These are phyloP conservation scores for Exephanes ischioxanthus DNA, from an alignment of 2,888 invertebrate genomes.

Conservation along the genomic window DNA sequence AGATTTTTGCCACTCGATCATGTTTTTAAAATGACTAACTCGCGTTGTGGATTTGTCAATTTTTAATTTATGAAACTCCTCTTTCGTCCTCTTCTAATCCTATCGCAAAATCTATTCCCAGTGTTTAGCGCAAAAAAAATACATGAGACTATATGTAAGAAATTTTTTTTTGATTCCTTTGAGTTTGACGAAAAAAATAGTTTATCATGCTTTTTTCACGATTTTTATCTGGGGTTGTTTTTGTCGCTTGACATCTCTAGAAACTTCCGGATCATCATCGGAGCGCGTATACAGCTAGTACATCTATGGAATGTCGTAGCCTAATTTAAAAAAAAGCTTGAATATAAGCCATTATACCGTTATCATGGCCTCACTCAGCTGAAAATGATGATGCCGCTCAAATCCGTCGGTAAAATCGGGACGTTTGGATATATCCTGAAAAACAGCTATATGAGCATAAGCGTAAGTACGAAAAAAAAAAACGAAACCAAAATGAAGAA, in stretches of 20 bases:
- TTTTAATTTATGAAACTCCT: background rate
- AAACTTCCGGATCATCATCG: background rate
- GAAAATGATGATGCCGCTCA: slow-evolving; percentile 9
- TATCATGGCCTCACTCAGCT: slow-evolving; percentile 19
- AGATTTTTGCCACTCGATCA: slow-evolving; percentile 2
- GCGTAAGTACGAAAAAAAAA: background rate
- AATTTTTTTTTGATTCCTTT: background rate
- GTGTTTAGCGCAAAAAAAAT: background rate
- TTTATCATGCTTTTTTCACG: no score
- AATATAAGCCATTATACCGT: slow-evolving; percentile 26
- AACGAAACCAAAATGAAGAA: background rate
- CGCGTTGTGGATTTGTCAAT: background rate
- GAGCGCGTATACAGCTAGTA: background rate
- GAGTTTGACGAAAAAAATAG: background rate
- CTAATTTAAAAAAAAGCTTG: slow-evolving; percentile 4
- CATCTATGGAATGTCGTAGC: background rate
- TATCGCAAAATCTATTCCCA: background rate
- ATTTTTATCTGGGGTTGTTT: background rate
- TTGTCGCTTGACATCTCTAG: background rate
- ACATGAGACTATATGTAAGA: background rate
- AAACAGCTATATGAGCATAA: slow-evolving; percentile 22
- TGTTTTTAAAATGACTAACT: background rate
- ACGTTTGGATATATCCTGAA: slow-evolving; percentile 19
- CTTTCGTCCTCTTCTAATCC: background rate
- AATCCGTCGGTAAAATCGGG: slow-evolving; percentile 21